Percentiles rank a stretch among this genome's conserved stretches.
These are phyloP conservation scores for Embidobia sp. DNA, from an alignment of 2,888 invertebrate genomes.

Conservation along the genomic window DNA sequence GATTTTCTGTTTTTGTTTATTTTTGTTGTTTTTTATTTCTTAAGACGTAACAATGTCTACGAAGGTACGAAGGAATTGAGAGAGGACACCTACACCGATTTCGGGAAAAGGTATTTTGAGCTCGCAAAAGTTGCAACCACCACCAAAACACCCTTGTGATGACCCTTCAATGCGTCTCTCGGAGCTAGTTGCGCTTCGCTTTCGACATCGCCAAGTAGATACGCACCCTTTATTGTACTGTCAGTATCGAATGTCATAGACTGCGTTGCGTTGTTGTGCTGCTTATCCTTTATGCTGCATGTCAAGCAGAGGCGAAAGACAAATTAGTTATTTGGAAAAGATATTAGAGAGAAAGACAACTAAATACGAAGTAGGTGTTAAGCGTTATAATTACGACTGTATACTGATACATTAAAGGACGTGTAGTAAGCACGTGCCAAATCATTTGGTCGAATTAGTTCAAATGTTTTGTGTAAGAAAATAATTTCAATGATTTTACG, in stretches of 20 bases:
- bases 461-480: too few species aligned
- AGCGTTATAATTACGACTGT: too few species aligned
- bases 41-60: slow-evolving; percentile 22
- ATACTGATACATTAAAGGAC: too few species aligned
- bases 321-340: slow-evolving; percentile 80
- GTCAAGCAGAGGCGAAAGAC: slow-evolving; percentile 80
- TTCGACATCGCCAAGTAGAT: slow-evolving; percentile 33
- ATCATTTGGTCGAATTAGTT: too few species aligned
- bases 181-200: slow-evolving; percentile 41
- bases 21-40: too few species aligned
- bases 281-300: slow-evolving; percentile 81
- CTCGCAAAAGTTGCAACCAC: slow-evolving; percentile 34
- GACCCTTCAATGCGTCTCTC: slow-evolving; percentile 27
- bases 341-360: too few species aligned
- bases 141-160: slow-evolving; percentile 49
- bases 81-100: slow-evolving; percentile 43
- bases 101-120: slow-evolving; percentile 34
- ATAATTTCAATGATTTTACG: too few species aligned
- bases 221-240: slow-evolving; percentile 61
- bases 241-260: slow-evolving; percentile 57
- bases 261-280: slow-evolving; percentile 61
- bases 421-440: too few species aligned
- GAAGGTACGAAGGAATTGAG: slow-evolving; percentile 42
- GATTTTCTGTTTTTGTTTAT: not conserved
- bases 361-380: too few species aligned